These are phyloP conservation scores for Melolontha melolontha DNA, from an alignment of 2,888 invertebrate genomes.

Conservation along the genomic window DNA sequence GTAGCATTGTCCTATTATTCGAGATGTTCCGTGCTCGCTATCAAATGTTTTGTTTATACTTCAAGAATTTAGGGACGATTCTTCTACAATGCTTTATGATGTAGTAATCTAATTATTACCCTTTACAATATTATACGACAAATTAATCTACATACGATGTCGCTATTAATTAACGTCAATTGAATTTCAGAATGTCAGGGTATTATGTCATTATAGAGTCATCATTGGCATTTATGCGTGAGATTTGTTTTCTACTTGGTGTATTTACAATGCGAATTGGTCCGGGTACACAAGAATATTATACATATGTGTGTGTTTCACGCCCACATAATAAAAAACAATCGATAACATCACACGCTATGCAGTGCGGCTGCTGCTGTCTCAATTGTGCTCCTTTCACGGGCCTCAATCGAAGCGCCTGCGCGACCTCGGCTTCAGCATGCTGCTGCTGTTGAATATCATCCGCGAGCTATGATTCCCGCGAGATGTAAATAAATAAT, in stretches of 20 bases:
- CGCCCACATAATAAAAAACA: constrained; percentile 56
- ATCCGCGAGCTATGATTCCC: constrained; percentile 37
- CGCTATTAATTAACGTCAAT: constrained; percentile 27
- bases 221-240: constrained; percentile 9
- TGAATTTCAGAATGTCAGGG: constrained; percentile 12
- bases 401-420: constrained; percentile 59
- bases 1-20: constrained; percentile 49
- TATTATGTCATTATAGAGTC: constrained; percentile 22
- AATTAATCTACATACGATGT: constrained; percentile 16
- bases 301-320: constrained; percentile 46
- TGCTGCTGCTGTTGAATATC: constrained; percentile 42
- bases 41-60: constrained; percentile 40
- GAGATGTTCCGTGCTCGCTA: constrained; percentile 30
- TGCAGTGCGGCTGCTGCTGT: constrained; percentile 49
- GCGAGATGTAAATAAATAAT: constrained; percentile 45
- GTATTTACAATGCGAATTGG: constrained; percentile 22
- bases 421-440: constrained; percentile 60
- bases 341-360: constrained; percentile 53
- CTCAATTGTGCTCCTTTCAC: constrained; percentile 59
- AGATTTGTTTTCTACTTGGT: constrained; percentile 14
- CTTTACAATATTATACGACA: constrained; percentile 13
- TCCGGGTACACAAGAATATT: constrained; percentile 29
- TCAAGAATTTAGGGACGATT: constrained; percentile 29
- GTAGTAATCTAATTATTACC: constrained; percentile 4
- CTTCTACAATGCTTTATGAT: constrained; percentile 10